Evolutionary conservation across 2,888 invertebrate species (phyloP).

Genomic region (Epiblema foenella): DNA sequence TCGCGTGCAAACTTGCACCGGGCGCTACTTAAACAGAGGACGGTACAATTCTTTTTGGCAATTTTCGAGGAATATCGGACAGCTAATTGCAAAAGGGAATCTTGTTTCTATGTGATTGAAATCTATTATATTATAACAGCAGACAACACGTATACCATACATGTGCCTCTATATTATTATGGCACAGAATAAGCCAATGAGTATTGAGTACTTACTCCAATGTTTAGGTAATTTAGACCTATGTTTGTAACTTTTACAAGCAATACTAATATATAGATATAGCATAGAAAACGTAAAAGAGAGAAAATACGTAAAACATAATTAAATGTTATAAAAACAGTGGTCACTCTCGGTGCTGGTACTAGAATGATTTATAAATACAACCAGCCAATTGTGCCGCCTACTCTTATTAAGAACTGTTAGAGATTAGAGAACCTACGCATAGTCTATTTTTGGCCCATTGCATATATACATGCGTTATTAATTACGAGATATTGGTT

Average conservation of each 20-base stretch:
- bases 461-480: slow-evolving; percentile 34
- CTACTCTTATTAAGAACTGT: slow-evolving; percentile 53
- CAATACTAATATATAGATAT: no score
- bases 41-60: slow-evolving; percentile 46
- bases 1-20: slow-evolving; percentile 68
- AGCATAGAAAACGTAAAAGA: no score
- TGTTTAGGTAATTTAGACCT: no score
- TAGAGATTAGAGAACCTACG: slow-evolving; percentile 54
- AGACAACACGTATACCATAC: no score
- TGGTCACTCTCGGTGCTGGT: slow-evolving; percentile 13
- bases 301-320: not conserved
- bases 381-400: slow-evolving; percentile 55
- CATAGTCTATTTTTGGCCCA: slow-evolving; percentile 55
- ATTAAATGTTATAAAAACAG: not conserved
- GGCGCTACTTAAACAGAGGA: slow-evolving; percentile 55
- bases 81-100: not conserved
- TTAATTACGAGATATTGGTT: slow-evolving; percentile 12
- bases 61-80: slow-evolving; percentile 16
- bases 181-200: not conserved
- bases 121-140: not conserved
- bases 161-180: not conserved
- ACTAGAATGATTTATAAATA: slow-evolving; percentile 55
- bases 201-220: not conserved
- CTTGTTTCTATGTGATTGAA: not conserved
- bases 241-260: no score